Conservation (phyloP, 2,113 vertebrate species). For the Holacanthus passer region DNA sequence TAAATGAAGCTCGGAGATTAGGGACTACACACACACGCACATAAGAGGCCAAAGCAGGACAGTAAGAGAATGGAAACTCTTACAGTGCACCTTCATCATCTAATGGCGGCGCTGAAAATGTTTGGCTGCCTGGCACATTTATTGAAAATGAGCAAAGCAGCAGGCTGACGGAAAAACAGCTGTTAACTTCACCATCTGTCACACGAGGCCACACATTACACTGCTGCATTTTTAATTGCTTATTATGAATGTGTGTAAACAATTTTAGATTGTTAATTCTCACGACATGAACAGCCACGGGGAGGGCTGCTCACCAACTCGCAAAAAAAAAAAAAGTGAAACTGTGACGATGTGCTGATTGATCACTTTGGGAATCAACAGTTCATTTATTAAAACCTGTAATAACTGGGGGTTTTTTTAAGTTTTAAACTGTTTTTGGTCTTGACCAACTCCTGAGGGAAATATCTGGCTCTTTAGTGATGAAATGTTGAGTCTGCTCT, state of each 20-base stretch:
- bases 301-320: neutral
- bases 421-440: neutral
- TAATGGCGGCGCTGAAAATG: constrained; percentile 68
- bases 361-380: neutral
- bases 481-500: neutral
- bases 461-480: neutral
- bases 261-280: constrained; percentile 38
- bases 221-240: constrained; percentile 48
- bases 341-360: neutral
- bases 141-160: constrained; percentile 69
- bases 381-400: neutral
- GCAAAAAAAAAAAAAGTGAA: neutral
- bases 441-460: neutral
- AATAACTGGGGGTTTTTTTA: no score
- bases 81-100: constrained; percentile 73
- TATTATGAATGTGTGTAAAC: constrained; percentile 41
- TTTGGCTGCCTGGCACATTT: constrained; percentile 67
- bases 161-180: constrained; percentile 60
- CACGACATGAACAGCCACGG: neutral
- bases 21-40: constrained; percentile 35
- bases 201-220: constrained; percentile 53
- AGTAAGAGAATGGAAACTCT: constrained; percentile 77
- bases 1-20: constrained; percentile 71
- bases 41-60: constrained; percentile 54
- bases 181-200: constrained; percentile 47